Conservation (phyloP, 2,888 invertebrate species). For the Torymus texanus region DNA sequence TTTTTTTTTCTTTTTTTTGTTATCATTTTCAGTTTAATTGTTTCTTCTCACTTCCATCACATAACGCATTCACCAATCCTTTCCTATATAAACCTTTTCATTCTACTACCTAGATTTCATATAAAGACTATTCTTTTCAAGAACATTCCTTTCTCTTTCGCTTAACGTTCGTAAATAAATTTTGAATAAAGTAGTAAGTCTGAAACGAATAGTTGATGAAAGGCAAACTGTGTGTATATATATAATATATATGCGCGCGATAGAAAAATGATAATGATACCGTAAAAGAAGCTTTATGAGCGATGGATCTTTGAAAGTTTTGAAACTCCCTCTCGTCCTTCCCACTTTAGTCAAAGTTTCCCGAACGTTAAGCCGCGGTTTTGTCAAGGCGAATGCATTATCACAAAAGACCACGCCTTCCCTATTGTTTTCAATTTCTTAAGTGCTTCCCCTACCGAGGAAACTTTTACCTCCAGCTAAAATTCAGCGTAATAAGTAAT, state of each 20-base stretch:
- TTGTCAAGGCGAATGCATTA: constrained; percentile 21
- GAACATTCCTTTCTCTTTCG: too few species aligned
- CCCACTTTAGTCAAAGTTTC: constrained; percentile 24
- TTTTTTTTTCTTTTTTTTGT: constrained; percentile 24
- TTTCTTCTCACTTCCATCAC: background rate
- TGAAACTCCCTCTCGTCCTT: constrained; percentile 7
- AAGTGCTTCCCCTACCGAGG: constrained; percentile 8
- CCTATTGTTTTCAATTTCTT: constrained; percentile 43
- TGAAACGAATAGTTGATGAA: too few species aligned
- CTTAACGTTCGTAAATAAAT: too few species aligned
- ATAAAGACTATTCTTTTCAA: too few species aligned
- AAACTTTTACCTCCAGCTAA: constrained; percentile 24
- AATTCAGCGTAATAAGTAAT: constrained; percentile 10
- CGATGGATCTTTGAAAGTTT: constrained; percentile 36
- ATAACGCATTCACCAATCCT: constrained; percentile 3
- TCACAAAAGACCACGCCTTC: constrained; percentile 5
- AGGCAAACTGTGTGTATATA: too few species aligned
- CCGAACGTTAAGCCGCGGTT: constrained; percentile 12
- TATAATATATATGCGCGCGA: background rate
- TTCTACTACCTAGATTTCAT: too few species aligned
- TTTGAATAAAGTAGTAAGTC: too few species aligned
- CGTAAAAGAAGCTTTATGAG: constrained; percentile 25
- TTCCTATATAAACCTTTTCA: background rate
- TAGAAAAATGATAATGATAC: constrained; percentile 29
- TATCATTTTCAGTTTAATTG: constrained; percentile 1